Base-by-base conservation (phyloP, 2,113 vertebrate genomes). In the Blennius ocellaris region DNA sequence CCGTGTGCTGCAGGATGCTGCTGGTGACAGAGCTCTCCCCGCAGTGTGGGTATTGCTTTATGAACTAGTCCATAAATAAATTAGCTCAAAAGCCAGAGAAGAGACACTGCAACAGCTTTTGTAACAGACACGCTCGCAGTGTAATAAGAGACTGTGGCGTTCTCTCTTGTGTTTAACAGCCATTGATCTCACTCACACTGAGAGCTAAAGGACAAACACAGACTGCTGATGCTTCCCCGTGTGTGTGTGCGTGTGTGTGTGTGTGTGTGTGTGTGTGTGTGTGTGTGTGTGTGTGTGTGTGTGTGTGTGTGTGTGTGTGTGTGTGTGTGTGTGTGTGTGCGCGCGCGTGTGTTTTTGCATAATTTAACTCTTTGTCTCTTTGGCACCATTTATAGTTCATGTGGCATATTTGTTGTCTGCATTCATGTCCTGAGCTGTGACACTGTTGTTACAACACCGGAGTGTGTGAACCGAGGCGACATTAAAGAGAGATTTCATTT, bases 181-280 rank as follows among this genome's bases (percentile, higher is more conserved):
- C 52, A 69, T 80, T 68, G 73, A 80, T 82, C 80, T 82, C 63
- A 51, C 59, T 73, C 64, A 73, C 62, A 61, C 63, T 52, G 69
- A 74, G 78, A 66, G 60, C 41, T 71, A 74, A 77, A 80, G 60
- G 73, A 80, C 73, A 78, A 68, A 80, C 62, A 73, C 51, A 40
- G 68, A 70, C 64, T 73, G 69, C 63, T 55, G 73, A 44, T 74
- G 56, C 1, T 48, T 9, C 53, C 58, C 52, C 48, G 7, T 76
- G 10, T 14, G 8, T 50, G 51, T 73, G 41, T 48, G n/a, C 38
- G 0, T 15, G 40, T 49, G 52, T 55, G 51, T 73, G 41, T 53
- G n/a, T 43, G 0, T 15, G 40, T 49, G 52, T 55, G 51, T 73
- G 41, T 53, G n/a, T 43, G 0, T 15, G 40, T 49, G 52, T 55